phyloP scores from a whole-genome alignment of 2,797 vertebrate genomes.

The Neoniphon sammara region DNA sequence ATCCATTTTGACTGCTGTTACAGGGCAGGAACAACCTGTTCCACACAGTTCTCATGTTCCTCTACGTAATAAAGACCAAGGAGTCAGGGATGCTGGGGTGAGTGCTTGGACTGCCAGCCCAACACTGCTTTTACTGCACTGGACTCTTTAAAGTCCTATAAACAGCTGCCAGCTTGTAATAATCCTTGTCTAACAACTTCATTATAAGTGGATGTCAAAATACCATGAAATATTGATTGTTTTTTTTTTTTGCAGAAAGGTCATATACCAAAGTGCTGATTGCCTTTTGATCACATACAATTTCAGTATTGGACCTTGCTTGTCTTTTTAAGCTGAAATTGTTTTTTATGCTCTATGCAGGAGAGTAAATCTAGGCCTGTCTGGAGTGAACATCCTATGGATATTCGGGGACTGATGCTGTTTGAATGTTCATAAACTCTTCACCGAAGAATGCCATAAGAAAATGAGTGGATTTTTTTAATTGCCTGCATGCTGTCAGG shows the following conservation, averaged over 20 bases:
- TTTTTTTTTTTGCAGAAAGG: conserved; percentile 9
- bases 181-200: neutral
- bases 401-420: conserved; percentile 89
- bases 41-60: conserved; percentile 97
- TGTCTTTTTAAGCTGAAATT: conserved; percentile 15
- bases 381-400: conserved; percentile 96
- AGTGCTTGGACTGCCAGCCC: conserved; percentile 54
- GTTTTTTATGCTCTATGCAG: conserved; percentile 74
- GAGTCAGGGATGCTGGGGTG: conserved; percentile 98
- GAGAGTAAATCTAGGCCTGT: conserved; percentile 94
- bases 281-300: conserved; percentile 25
- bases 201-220: neutral
- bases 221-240: conserved; percentile 19
- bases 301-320: conserved; percentile 13
- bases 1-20: conserved; percentile 37
- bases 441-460: neutral
- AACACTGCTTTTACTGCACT: neutral
- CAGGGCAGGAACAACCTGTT: conserved; percentile 99
- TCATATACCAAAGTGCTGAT: conserved; percentile 1
- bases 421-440: conserved; percentile 17
- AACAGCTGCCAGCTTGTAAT: neutral
- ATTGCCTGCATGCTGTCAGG: neutral
- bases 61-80: conserved; percentile 96
- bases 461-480: conserved; percentile 11
- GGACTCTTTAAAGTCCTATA: neutral